Evolutionary conservation across 2,888 invertebrate genomes (phyloP).

Genomic region (Mystacides longicornis): DNA sequence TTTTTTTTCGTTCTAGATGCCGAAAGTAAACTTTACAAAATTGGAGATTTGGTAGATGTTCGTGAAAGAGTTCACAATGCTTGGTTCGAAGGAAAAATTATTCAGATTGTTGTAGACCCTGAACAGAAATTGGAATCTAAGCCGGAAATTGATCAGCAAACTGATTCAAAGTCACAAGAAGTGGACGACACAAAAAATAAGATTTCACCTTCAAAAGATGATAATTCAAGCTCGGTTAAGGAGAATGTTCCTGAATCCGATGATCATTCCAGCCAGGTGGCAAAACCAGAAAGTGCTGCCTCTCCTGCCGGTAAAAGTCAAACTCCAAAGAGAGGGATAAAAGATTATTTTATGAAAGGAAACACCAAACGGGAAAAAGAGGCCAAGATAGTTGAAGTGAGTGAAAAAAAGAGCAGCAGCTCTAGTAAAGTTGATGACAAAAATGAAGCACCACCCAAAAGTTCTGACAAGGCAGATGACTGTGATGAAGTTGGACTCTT

Average conservation of each 20-base stretch:
- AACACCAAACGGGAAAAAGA: neutral
- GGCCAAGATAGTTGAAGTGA: slow-evolving; percentile 23
- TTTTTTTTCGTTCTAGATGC: slow-evolving; percentile 32
- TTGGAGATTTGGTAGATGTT: slow-evolving; percentile 63
- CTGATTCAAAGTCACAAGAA: slow-evolving; percentile 30
- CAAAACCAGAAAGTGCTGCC: slow-evolving; percentile 9
- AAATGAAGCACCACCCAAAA: too few relatives aligned
- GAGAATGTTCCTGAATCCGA: neutral
- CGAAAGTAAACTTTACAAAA: slow-evolving; percentile 44
- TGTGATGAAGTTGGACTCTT: slow-evolving; percentile 35
- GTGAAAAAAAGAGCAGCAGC: slow-evolving; percentile 25
- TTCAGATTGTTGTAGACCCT: slow-evolving; percentile 45
- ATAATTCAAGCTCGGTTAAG: neutral
- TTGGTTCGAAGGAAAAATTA: slow-evolving; percentile 66
- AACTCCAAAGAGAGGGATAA: slow-evolving; percentile 19
- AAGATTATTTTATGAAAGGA: slow-evolving; percentile 21
- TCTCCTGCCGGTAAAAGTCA: slow-evolving; percentile 12
- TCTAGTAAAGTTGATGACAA: neutral
- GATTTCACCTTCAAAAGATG: slow-evolving; percentile 10
- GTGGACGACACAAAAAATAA: slow-evolving; percentile 1
- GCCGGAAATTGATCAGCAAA: slow-evolving; percentile 19
- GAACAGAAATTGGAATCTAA: slow-evolving; percentile 7
- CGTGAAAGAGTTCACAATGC: slow-evolving; percentile 54
- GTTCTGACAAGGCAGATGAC: too few relatives aligned
- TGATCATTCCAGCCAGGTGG: neutral